Percentiles rank a stretch among this genome's conserved stretches.
Conservation (phyloP, 2,888 invertebrate species). For the Chouioia cunea region DNA sequence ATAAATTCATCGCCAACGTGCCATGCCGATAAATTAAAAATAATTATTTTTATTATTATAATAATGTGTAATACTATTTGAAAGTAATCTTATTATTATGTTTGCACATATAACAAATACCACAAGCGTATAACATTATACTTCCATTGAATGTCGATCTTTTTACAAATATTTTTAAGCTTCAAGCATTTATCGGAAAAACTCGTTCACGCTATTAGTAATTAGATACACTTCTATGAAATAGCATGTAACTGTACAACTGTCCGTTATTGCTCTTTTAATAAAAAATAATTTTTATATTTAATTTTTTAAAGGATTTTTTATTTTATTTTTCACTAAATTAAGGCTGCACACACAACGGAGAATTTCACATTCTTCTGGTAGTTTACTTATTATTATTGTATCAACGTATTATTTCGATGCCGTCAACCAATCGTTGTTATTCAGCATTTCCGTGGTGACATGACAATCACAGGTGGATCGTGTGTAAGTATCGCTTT, state of each 20-base stretch:
- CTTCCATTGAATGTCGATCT: slow-evolving; percentile 3
- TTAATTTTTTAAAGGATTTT: too few relatives aligned
- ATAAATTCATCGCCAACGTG: slow-evolving; percentile 11
- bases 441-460: too few relatives aligned
- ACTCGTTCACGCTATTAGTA: neutral
- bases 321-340: too few relatives aligned
- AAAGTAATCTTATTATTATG: too few relatives aligned
- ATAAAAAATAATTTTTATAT: slow-evolving; percentile 5
- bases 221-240: neutral
- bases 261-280: neutral
- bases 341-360: too few relatives aligned
- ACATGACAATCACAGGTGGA: slow-evolving; percentile 25
- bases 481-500: slow-evolving; percentile 13
- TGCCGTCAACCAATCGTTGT: too few relatives aligned
- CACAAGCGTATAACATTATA: neutral
- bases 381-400: too few relatives aligned
- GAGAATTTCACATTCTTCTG: too few relatives aligned
- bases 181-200: too few relatives aligned
- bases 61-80: too few relatives aligned
- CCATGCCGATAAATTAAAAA: slow-evolving; percentile 5
- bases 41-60: neutral
- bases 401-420: too few relatives aligned
- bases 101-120: too few relatives aligned
- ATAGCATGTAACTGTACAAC: neutral
- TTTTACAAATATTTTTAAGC: slow-evolving; percentile 22